A percentile compares a stretch with the other conserved stretches of the same genome.
These are phyloP conservation scores for Seira musarum DNA, from an alignment of 2,888 invertebrate species.

Conservation along the genomic window DNA sequence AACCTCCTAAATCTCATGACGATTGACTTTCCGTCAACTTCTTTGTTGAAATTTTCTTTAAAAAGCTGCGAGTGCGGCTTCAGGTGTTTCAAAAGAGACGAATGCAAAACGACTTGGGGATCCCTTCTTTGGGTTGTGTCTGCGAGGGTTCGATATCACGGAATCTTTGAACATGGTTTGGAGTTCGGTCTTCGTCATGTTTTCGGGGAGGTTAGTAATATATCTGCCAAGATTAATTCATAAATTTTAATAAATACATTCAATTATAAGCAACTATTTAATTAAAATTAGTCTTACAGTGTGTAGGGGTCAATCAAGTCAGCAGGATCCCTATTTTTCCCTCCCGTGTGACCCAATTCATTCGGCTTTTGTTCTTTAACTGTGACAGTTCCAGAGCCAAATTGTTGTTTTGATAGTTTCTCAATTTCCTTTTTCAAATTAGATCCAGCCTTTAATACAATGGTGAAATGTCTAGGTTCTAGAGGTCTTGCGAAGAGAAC, in stretches of 20 bases:
- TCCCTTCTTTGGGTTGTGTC: constrained; percentile 66
- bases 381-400: constrained; percentile 59
- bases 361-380: constrained; percentile 54
- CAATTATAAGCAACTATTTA: too few species aligned
- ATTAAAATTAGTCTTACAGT: constrained; percentile 44
- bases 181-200: constrained; percentile 46
- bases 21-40: constrained; percentile 59
- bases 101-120: constrained; percentile 63
- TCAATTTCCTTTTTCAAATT: constrained; percentile 68
- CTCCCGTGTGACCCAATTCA: constrained; percentile 33
- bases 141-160: constrained; percentile 55
- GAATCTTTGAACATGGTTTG: constrained; percentile 55
- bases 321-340: constrained; percentile 21
- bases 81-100: constrained; percentile 58
- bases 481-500: constrained; percentile 65
- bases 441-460: constrained; percentile 63
- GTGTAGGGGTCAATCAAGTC: constrained; percentile 65
- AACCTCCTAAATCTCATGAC: constrained; percentile 65
- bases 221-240: constrained; percentile 44
- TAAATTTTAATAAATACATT: too few species aligned
- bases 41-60: constrained; percentile 57
- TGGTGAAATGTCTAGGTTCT: constrained; percentile 64
- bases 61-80: constrained; percentile 66
- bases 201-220: constrained; percentile 64
- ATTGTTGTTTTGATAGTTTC: constrained; percentile 56